Evolutionary conservation across 2,113 vertebrate species (phyloP).

Genomic region (Kryptolebias marmoratus): DNA sequence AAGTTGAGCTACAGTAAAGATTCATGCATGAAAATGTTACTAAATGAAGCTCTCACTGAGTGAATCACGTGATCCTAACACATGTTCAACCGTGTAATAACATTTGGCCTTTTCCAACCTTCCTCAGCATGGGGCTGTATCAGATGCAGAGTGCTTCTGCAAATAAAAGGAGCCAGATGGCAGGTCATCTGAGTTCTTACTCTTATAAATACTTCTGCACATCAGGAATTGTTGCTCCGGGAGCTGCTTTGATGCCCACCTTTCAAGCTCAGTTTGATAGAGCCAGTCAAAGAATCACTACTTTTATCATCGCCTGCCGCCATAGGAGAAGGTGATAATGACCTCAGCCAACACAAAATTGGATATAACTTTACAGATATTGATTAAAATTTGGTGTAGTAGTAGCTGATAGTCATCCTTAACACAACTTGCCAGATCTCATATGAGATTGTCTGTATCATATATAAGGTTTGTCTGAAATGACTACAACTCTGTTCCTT

Average conservation of each 20-base stretch:
- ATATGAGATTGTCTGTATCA: too few relatives aligned
- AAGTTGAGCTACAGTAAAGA: neutral
- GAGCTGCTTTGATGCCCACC: neutral
- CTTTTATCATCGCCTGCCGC: too few relatives aligned
- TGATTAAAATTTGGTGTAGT: too few relatives aligned
- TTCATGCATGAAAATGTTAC: neutral
- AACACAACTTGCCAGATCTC: too few relatives aligned
- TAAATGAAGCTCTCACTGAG: neutral
- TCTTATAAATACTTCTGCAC: conserved; percentile 6
- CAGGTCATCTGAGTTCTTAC: neutral
- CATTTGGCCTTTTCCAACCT: neutral
- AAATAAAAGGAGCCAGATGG: neutral
- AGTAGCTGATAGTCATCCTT: too few relatives aligned
- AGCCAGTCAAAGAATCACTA: neutral
- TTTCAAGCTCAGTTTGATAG: conserved; percentile 22
- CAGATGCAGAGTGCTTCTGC: neutral
- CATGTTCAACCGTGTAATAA: conserved; percentile 8
- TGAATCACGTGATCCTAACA: neutral
- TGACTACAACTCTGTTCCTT: too few relatives aligned
- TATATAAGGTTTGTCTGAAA: too few relatives aligned
- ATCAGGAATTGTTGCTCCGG: neutral
- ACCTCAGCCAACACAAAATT: too few relatives aligned
- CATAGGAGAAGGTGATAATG: too few relatives aligned
- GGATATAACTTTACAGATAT: too few relatives aligned
- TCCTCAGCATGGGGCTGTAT: neutral